Evolutionary conservation across 2,113 vertebrate species (phyloP), one percentile per base, ranked within the genome.

Genomic region (Paramisgurnus dabryanus): DNA sequence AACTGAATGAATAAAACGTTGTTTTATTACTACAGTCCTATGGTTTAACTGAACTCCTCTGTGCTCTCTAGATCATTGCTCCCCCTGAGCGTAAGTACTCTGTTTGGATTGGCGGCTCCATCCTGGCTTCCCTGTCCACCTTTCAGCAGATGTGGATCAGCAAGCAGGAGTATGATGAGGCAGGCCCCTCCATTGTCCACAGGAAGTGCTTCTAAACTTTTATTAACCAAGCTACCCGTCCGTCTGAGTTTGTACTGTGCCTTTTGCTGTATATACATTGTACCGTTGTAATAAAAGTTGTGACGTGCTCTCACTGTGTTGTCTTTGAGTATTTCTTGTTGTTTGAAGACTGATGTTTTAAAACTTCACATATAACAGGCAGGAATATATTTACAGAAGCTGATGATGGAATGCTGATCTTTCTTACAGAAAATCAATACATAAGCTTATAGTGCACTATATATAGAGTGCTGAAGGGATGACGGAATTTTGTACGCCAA

Each of bases 91-190:
- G 98, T 74, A 99, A 99, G 89, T 99, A 99, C 92, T 99, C 98
- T 0, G 98, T 99, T 84, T 99, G 98, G 98, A 99, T 99, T 1
- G 98, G 98, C 1, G 98, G 98, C 86, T 99, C 98, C 93, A 99
- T 99, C 93, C 91, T 99, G 94, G 98, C 98, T 6, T 99, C 98
- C 63, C 94, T 99, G 86, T 99, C 98, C 93, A 98, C 98, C 93
- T 99, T 99, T 94, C 98, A 99, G 94, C 98, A 99, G 94, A 99
- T 99, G 98, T 99, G 98, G 97, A 99, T 99, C 94, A 98, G 96
- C 95, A 99, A 99, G 89, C 97, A 96, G 27, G 98, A 99, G 87
- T 99, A 99, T 0, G 98, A 99, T 40, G 98, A 99, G 87, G 95
- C 98, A 0, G 98, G 98, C 4, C 98, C 98, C 73, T 99, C 98